These are phyloP conservation scores for Thalpophila matura DNA, from an alignment of 2,888 invertebrate genomes.

Conservation along the genomic window DNA sequence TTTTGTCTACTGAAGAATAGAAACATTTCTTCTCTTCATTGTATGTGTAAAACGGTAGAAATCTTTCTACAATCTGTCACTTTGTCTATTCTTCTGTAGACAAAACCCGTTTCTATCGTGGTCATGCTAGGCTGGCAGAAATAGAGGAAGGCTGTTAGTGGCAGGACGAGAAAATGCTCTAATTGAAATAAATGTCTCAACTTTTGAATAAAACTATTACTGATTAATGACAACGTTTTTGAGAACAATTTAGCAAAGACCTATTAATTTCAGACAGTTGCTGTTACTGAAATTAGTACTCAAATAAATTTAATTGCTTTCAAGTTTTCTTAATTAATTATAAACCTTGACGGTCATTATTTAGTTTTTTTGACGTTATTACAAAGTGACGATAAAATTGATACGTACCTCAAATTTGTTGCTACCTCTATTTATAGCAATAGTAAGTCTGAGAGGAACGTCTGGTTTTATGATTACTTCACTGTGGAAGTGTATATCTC, in stretches of 20 bases:
- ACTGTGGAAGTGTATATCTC: conserved; percentile 65
- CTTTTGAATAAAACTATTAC: background rate
- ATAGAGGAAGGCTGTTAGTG: too few relatives aligned
- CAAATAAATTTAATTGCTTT: conserved; percentile 28
- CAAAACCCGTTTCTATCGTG: too few relatives aligned
- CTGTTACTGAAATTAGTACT: conserved; percentile 5
- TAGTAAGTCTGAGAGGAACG: conserved; percentile 54
- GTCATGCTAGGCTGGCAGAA: too few relatives aligned
- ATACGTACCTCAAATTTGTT: conserved; percentile 71
- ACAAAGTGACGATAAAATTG: conserved; percentile 6
- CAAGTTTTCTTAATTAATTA: conserved; percentile 36
- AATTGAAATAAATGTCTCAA: background rate
- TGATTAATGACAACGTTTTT: background rate
- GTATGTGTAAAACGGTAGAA: too few relatives aligned
- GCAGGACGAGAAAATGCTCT: background rate
- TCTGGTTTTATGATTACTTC: conserved; percentile 63
- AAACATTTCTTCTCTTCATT: too few relatives aligned
- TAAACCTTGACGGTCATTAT: conserved; percentile 1
- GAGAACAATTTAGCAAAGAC: background rate
- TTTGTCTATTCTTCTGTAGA: too few relatives aligned
- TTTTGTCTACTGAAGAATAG: too few relatives aligned
- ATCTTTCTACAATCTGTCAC: too few relatives aligned
- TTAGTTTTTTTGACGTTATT: conserved; percentile 9
- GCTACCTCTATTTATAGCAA: conserved; percentile 67
- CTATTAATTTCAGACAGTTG: background rate